Base-by-base conservation (phyloP, 2,113 vertebrate genomes). In the Neotragus moschatus region DNA sequence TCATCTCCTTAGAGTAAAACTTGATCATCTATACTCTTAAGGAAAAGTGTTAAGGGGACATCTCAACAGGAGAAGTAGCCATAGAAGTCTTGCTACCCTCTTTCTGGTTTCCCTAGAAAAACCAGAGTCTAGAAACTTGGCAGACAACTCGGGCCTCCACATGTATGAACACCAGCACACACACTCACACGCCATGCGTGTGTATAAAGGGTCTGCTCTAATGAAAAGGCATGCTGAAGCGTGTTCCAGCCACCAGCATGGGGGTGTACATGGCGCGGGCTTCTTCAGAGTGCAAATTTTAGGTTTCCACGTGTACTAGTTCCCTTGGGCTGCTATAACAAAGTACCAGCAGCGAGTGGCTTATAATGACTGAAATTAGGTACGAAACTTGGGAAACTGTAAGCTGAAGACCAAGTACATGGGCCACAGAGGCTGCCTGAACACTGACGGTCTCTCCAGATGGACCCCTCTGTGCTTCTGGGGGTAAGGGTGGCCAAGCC, bases 391-490 rank as follows among this genome's bases (percentile, higher is more conserved):
- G 98, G 99, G 99, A 7, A 99, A 99, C 98, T 99, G 99, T 99
- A 8, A 99, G 99, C 98, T 99, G 99, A 99, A 99, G 99, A 99
- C 99, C 5, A 99, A 99, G 98, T 99, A 99, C 98, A 99, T 99
- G 28, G 99, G 99, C 43, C 99, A 99, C 98, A 99, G 99, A 0
- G 99, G 99, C 8, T 99, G 99, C 98, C 98, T 99, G 98, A 99
- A 99, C 98, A 99, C 99, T 0, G 84, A 99, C 99, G 0, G 99
- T 99, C 49, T 99, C 99, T 47, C 99, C 99, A 0, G 99, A 99
- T 51, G 99, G 99, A 43, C 99, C 99, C 21, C 99, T 99, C 33
- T 99, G 99, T 66, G 99, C 99, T 30, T 99, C 99, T 0, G 99
- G 99, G 23, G 99, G 99, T 97, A 99, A 99, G 99, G 99, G 99